Conservation (phyloP, 2,797 vertebrate species). For the Gymnodraco acuticeps region DNA sequence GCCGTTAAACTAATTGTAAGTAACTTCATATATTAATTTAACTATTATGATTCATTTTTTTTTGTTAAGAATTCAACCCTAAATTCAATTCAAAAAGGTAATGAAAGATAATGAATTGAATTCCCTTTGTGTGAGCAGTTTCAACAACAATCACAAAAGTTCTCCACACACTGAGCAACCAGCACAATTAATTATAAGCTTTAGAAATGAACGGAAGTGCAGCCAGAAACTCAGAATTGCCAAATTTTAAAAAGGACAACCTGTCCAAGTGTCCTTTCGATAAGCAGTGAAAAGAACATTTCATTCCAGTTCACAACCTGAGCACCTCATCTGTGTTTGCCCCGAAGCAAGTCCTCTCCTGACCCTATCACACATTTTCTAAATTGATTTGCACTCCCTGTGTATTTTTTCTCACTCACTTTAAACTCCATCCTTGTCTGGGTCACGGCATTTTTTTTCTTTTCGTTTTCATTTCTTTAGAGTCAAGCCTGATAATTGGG, state of each 20-base stretch:
- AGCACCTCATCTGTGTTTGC: conserved; percentile 49
- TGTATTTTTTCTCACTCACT: conserved; percentile 1
- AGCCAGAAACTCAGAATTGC: conserved; percentile 32
- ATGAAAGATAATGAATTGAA: neutral
- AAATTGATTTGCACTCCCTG: conserved; percentile 44
- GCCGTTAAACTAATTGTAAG: neutral
- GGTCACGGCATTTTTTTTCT: conserved; percentile 15
- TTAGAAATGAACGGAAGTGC: conserved; percentile 19
- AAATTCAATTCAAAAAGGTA: conserved; percentile 12
- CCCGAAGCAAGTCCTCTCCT: conserved; percentile 37
- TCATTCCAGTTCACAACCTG: conserved; percentile 51
- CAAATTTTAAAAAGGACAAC: conserved; percentile 58
- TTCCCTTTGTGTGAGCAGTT: conserved; percentile 8
- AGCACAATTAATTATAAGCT: conserved; percentile 24
- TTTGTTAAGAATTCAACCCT: conserved; percentile 22
- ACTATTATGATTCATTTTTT: too few species aligned
- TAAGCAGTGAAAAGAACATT: conserved; percentile 62
- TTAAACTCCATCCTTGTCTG: conserved; percentile 18
- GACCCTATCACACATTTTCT: conserved; percentile 41
- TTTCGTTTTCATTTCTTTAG: conserved; percentile 4
- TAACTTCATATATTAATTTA: neutral
- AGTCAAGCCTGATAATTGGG: neutral
- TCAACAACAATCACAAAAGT: conserved; percentile 24
- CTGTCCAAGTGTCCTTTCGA: conserved; percentile 36
- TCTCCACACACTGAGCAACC: conserved; percentile 13